phyloP scores from a whole-genome alignment of 2,797 vertebrate genomes.

The Molossus molossus region DNA sequence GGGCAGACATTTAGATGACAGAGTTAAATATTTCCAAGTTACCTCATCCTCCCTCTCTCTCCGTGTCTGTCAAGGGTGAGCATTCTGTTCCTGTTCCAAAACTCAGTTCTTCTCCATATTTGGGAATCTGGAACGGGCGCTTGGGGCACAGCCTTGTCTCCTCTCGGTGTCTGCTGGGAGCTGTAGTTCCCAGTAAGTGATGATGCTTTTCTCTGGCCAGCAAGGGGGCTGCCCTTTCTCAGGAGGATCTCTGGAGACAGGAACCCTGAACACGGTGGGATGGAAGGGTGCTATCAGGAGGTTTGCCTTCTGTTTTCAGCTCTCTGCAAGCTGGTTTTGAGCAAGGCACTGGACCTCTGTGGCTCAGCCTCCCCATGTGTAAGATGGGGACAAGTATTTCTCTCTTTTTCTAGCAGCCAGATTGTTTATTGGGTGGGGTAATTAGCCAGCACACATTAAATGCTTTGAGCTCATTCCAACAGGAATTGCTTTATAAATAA shows the following conservation, averaged over 20 bases:
- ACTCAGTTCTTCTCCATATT: constrained; percentile 90
- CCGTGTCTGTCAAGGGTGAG: constrained; percentile 75
- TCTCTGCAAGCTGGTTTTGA: constrained; percentile 15
- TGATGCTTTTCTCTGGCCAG: not conserved
- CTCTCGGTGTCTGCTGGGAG: constrained; percentile 87
- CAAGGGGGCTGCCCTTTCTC: constrained; percentile 83
- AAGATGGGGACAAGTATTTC: constrained; percentile 75
- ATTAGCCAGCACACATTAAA: constrained; percentile 44
- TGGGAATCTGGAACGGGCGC: constrained; percentile 89
- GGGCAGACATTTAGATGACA: not conserved
- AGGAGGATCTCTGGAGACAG: not conserved
- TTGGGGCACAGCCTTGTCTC: constrained; percentile 78
- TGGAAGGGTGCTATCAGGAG: not conserved
- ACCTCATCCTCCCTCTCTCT: constrained; percentile 81
- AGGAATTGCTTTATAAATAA: constrained; percentile 67
- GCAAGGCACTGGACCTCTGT: not conserved
- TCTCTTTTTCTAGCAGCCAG: constrained; percentile 54
- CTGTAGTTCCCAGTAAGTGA: constrained; percentile 85
- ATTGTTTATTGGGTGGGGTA: constrained; percentile 66
- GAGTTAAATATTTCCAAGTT: constrained; percentile 69
- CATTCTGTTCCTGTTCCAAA: constrained; percentile 85
- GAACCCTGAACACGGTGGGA: not conserved
- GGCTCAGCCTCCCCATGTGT: constrained; percentile 53
- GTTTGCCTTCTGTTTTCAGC: constrained; percentile 35
- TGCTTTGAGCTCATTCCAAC: constrained; percentile 76